Conservation (phyloP, 2,113 vertebrate species). For the Spizaetus ornatus region DNA sequence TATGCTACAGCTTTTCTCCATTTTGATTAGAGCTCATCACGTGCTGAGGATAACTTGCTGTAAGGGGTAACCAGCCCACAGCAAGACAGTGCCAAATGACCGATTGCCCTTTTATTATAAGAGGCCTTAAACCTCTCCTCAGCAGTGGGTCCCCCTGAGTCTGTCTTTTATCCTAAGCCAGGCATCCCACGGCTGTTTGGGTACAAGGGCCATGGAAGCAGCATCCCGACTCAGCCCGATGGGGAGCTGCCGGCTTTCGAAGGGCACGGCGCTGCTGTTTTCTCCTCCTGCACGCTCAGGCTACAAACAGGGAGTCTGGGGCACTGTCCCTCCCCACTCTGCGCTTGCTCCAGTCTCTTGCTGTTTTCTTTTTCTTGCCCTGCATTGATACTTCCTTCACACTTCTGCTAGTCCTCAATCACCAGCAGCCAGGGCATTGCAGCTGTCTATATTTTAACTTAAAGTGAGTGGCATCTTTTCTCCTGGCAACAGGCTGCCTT, state of each 20-base stretch:
- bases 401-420: neutral
- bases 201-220: neutral
- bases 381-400: neutral
- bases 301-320: neutral
- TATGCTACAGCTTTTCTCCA: neutral
- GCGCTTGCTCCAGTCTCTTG: neutral
- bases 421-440: neutral
- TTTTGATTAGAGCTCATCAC: fast-evolving
- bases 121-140: neutral
- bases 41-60: neutral
- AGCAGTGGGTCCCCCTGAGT: neutral
- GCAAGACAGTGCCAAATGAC: neutral
- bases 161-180: neutral
- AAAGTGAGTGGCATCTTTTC: conserved; percentile 40
- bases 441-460: conserved; percentile 28
- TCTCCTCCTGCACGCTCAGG: neutral
- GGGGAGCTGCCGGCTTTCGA: neutral
- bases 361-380: neutral
- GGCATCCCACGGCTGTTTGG: neutral
- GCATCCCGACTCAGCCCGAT: neutral
- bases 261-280: neutral
- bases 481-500: conserved; percentile 35
- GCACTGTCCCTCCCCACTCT: neutral
- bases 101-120: neutral
- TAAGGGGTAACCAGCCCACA: neutral